Evolutionary conservation across 1,140 invertebrate species (phyloP).

Genomic region (Drosophila cardini): DNA sequence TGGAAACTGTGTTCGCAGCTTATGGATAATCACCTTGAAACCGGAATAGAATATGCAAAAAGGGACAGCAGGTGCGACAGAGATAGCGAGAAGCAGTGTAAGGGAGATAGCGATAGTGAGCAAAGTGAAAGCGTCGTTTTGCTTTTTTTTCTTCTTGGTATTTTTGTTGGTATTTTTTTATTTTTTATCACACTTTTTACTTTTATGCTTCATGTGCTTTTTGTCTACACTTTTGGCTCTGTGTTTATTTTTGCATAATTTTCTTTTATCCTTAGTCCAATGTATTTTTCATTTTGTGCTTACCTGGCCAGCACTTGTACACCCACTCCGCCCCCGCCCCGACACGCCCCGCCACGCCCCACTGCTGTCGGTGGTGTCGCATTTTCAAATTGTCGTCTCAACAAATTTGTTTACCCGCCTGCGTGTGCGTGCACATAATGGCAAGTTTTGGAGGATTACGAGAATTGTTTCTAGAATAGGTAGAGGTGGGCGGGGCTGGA

Average conservation of each 20-base stretch:
- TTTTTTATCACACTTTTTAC: conserved; percentile 75
- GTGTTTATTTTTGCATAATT: conserved; percentile 80
- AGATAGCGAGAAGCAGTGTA: background rate
- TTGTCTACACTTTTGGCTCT: conserved; percentile 42
- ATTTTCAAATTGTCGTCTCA: conserved; percentile 51
- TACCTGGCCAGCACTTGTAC: conserved; percentile 48
- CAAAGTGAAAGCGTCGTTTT: too few relatives aligned
- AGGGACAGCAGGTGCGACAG: conserved; percentile 11
- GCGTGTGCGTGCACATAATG: conserved; percentile 56
- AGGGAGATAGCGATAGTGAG: background rate
- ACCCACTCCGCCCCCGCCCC: background rate
- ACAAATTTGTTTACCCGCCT: conserved; percentile 74
- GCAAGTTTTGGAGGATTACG: conserved; percentile 53
- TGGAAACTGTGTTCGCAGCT: conserved; percentile 53
- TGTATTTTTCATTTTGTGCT: conserved; percentile 76
- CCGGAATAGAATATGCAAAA: conserved; percentile 33
- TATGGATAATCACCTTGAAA: conserved; percentile 78
- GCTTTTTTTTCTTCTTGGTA: too few relatives aligned
- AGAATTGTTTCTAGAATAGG: conserved; percentile 6
- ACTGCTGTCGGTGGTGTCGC: conserved; percentile 17
- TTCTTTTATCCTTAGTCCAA: conserved; percentile 66
- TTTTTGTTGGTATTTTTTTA: background rate
- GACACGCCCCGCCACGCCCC: background rate
- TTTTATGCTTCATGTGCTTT: conserved; percentile 37
- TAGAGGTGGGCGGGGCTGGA: background rate